Percentiles rank a stretch among this genome's conserved stretches.
phyloP scores from a whole-genome alignment of 2,797 vertebrate species.

The Meda fulgida region DNA sequence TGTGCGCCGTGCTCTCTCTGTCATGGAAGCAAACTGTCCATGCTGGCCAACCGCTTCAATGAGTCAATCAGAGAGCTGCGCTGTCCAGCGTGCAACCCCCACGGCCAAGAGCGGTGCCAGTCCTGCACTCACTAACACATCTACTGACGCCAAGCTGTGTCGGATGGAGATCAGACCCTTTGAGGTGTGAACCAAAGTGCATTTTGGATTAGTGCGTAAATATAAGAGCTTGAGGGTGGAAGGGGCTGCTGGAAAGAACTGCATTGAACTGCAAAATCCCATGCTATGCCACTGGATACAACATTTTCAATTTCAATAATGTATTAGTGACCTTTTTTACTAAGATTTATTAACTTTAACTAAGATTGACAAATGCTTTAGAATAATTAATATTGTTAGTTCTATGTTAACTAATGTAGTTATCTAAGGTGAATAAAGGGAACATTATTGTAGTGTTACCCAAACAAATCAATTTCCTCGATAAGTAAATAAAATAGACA shows the following conservation, averaged over 20 bases:
- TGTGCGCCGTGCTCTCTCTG: slow-evolving; percentile 92
- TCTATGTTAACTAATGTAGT: no score
- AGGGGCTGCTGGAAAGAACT: not conserved
- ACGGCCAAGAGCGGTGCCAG: slow-evolving; percentile 89
- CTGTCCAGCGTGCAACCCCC: slow-evolving; percentile 91
- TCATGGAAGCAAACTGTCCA: slow-evolving; percentile 98
- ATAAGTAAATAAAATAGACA: not conserved
- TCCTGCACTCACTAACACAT: slow-evolving; percentile 81
- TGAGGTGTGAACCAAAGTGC: slow-evolving; percentile 35
- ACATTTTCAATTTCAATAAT: not conserved
- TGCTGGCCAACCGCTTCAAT: slow-evolving; percentile 95
- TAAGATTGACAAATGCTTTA: no score
- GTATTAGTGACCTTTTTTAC: not conserved
- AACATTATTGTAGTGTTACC: not conserved
- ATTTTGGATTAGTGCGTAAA: slow-evolving; percentile 20
- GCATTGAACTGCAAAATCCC: not conserved
- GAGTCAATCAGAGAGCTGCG: slow-evolving; percentile 93
- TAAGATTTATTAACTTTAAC: no score
- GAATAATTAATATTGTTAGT: no score
- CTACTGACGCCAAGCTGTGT: slow-evolving; percentile 48
- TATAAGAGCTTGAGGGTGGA: not conserved
- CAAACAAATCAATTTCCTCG: not conserved
- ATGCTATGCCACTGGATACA: not conserved
- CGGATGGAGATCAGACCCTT: slow-evolving; percentile 2
- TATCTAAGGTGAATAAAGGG: no score